These are phyloP conservation scores for Drosophila watanabei DNA, from an alignment of 1,140 invertebrate species.

Conservation along the genomic window DNA sequence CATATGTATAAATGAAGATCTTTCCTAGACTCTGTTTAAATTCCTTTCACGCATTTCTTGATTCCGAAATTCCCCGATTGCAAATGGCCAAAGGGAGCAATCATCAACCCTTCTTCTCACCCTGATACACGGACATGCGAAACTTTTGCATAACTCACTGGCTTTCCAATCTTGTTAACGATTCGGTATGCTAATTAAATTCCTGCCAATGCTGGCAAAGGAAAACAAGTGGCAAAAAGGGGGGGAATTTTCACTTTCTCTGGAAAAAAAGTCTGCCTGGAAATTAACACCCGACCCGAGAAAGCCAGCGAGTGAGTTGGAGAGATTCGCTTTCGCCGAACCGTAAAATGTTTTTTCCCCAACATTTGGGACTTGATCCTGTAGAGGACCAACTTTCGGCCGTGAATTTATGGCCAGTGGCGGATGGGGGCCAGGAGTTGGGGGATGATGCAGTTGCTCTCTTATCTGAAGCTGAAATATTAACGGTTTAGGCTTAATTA, in stretches of 20 bases:
- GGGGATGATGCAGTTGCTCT: constrained; percentile 42
- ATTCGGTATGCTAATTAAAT: constrained; percentile 80
- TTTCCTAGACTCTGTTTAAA: background rate
- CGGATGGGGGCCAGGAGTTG: constrained; percentile 4
- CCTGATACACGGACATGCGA: constrained; percentile 13
- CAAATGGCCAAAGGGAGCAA: background rate
- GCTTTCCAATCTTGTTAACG: constrained; percentile 77
- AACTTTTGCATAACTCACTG: constrained; percentile 70
- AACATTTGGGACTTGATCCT: constrained; percentile 48
- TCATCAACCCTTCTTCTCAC: constrained; percentile 11
- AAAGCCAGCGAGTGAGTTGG: constrained; percentile 4
- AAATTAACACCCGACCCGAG: constrained; percentile 69
- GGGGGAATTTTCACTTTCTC: constrained; percentile 56
- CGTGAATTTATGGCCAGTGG: constrained; percentile 45
- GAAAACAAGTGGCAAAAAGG: constrained; percentile 44
- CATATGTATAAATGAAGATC: background rate
- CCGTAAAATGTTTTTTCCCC: constrained; percentile 64
- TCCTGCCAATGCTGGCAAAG: constrained; percentile 63
- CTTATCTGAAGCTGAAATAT: constrained; percentile 81
- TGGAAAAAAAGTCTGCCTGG: constrained; percentile 50
- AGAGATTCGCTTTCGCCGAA: constrained; percentile 56
- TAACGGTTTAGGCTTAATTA: constrained; percentile 83
- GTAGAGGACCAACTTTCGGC: constrained; percentile 60
- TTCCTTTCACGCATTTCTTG: constrained; percentile 2
- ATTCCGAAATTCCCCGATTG: constrained; percentile 7